Evolutionary conservation across 92 coral and sea anemone species (phyloP).

Genomic region (Zoanthus gigantus): DNA sequence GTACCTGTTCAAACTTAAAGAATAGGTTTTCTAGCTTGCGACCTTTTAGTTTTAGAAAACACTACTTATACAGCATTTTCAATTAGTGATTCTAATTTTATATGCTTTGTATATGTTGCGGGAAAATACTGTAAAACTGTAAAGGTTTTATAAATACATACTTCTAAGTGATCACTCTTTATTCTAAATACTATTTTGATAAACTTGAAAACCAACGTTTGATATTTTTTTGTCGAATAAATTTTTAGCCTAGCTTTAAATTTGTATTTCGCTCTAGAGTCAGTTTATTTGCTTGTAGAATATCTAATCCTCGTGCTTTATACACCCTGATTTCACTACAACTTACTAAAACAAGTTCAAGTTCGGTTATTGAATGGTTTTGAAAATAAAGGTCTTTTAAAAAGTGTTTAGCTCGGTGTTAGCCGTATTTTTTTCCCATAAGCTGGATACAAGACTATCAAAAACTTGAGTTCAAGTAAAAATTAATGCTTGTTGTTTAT

Average conservation of each 20-base stretch:
- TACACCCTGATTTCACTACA: background rate
- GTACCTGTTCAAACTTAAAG: conserved; percentile 12
- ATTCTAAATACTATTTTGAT: conserved; percentile 22
- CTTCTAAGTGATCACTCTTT: background rate
- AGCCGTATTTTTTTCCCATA: no score
- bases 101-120: background rate
- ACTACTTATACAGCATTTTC: background rate
- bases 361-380: no score
- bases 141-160: background rate
- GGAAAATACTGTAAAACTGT: background rate
- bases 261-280: background rate
- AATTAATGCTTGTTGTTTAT: no score
- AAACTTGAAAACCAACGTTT: background rate
- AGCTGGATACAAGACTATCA: no score
- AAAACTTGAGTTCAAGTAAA: background rate
- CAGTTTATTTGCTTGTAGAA: background rate
- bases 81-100: background rate
- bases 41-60: background rate
- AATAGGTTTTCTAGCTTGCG: background rate
- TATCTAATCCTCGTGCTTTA: conserved; percentile 16
- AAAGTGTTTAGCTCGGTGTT: no score
- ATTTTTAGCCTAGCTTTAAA: background rate
- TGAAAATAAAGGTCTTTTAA: no score
- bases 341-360: background rate
- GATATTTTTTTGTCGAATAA: background rate